Evolutionary conservation across 2,113 vertebrate genomes (phyloP), one percentile per base, ranked within the genome.

Genomic region (Apeltes quadracus): DNA sequence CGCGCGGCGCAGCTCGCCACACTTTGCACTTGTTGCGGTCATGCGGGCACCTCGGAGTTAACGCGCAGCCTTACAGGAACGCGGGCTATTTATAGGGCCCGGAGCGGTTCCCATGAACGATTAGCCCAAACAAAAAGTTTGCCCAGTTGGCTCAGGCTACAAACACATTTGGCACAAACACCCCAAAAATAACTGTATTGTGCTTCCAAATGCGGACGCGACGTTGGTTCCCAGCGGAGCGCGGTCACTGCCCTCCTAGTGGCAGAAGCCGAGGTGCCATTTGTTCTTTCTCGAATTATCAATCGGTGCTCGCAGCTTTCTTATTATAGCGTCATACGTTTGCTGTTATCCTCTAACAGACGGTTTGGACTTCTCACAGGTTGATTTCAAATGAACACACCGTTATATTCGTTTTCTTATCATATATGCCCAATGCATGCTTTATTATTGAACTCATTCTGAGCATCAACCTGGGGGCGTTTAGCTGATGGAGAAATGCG

Each of bases 1-100:
- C 59, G 51, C 61, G 32, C 54, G 29, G 29, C 14, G 59, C 59
- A 6, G 23, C 65, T 57, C 59, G 16, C 46, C 75, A 4, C 77
- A 69, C 81, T 50, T 50, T 88, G 86, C 91, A 91, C 91, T 92
- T 92, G 91, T 91, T 88, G 84, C 87, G 70, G 78, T 72, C 78
- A 53, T 38, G 58, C 83, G 36, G 58, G 69, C 79, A 56, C 79
- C 82, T 85, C 79, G 55, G 23, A 67, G 50, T 27, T 55, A 57
- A 78, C 73, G 39, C 66, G 64, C 79, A 58, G 38, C 61, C 63
- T 71, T 61, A 77, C 64, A 83, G 76, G 66, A 75, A 80, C 77
- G 44, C 61, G 0, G 51, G 65, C 88, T 90, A 92, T 91, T 88
- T 90, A 87, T 92, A 91, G 63, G 80, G 3, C 41, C 68, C 74